These are phyloP conservation scores for Toxonevra muliebris DNA, from an alignment of 2,888 invertebrate genomes.

Conservation along the genomic window DNA sequence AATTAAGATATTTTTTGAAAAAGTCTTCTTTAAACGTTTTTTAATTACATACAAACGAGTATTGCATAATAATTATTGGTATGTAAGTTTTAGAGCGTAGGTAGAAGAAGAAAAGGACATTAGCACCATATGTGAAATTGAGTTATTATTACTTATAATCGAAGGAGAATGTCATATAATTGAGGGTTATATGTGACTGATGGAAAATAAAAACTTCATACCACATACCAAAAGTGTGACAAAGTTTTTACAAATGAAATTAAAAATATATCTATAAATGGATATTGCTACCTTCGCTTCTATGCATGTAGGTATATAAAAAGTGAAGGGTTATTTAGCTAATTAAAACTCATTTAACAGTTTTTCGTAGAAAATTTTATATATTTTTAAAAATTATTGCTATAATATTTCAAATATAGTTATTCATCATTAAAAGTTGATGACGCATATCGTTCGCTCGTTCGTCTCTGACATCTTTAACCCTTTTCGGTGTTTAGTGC, in stretches of 20 bases:
- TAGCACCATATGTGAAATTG: neutral
- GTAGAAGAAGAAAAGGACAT: slow-evolving; percentile 5
- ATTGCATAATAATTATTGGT: neutral
- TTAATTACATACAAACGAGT: slow-evolving; percentile 20
- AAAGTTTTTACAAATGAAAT: neutral
- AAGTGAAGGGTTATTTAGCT: too few species aligned
- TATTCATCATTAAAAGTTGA: slow-evolving; percentile 3
- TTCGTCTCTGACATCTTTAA: too few species aligned
- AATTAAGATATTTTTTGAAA: slow-evolving; percentile 28
- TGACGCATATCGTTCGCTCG: neutral
- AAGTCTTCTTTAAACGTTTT: slow-evolving; percentile 20
- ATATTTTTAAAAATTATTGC: neutral
- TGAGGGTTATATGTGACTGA: neutral
- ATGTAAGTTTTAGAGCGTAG: neutral
- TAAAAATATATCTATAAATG: too few species aligned
- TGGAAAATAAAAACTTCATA: neutral
- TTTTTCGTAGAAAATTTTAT: too few species aligned
- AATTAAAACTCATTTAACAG: too few species aligned
- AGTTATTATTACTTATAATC: neutral
- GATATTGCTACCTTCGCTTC: too few species aligned
- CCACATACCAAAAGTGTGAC: neutral
- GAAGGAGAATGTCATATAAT: neutral
- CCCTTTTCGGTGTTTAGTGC: too few species aligned
- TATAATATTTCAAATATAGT: neutral
- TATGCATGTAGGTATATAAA: too few species aligned